A percentile compares a stretch with the other conserved stretches of the same genome.
phyloP scores from a whole-genome alignment of 64 coral and sea anemone genomes.

The Porites lutea region DNA sequence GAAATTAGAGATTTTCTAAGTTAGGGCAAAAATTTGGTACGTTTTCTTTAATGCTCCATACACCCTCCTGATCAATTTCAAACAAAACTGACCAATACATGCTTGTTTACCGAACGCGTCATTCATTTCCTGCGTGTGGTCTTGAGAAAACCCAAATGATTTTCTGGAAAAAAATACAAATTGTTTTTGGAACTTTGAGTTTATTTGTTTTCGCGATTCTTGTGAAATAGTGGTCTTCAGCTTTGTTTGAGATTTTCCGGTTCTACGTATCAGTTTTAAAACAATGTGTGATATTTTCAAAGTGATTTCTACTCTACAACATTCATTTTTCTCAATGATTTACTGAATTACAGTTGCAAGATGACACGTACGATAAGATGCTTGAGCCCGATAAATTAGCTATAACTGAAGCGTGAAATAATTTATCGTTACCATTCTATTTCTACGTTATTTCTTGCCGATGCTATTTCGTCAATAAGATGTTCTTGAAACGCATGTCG shows the following conservation, averaged over 20 bases:
- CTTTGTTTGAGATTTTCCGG: neutral
- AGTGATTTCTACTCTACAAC: no score
- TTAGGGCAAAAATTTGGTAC: no score
- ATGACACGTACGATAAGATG: slow-evolving; percentile 28
- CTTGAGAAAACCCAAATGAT: slow-evolving; percentile 4
- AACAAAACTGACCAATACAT: neutral
- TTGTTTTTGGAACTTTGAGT: neutral
- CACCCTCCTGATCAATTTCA: neutral
- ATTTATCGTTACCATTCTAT: neutral
- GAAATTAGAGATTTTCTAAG: no score
- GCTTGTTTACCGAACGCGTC: neutral
- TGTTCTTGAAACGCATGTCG: neutral
- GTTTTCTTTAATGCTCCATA: neutral
- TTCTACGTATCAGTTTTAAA: neutral
- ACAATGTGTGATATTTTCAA: no score
- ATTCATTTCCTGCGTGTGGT: slow-evolving; percentile 17
- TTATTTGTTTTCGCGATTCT: neutral
- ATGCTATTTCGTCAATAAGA: neutral
- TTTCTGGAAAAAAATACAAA: neutral
- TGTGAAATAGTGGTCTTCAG: neutral
- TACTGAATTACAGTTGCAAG: neutral
- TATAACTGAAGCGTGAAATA: neutral
- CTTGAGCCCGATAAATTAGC: neutral
- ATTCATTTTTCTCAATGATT: neutral
- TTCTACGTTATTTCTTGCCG: neutral